A percentile compares a stretch with the other conserved stretches of the same genome.
These are phyloP conservation scores for Xestia ashworthii DNA, from an alignment of 2,888 invertebrate genomes.

Conservation along the genomic window DNA sequence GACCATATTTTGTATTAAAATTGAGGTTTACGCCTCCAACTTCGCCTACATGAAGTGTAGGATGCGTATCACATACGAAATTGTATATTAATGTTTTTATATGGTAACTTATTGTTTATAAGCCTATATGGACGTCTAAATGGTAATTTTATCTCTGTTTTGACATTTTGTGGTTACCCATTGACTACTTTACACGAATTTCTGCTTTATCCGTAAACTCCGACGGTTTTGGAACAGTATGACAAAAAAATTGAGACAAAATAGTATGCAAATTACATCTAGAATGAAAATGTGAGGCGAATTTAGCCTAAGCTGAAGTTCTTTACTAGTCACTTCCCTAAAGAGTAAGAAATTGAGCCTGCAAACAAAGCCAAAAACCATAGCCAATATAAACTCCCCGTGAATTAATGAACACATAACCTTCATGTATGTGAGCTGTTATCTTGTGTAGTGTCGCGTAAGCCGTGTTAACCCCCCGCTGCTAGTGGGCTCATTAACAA, in stretches of 20 bases:
- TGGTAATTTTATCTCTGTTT: slow-evolving; percentile 50
- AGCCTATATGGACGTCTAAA: slow-evolving; percentile 47
- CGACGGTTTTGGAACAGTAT: not conserved
- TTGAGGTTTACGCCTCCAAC: slow-evolving; percentile 70
- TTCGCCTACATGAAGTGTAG: slow-evolving; percentile 64
- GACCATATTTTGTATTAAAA: slow-evolving; percentile 66
- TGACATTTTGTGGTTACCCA: slow-evolving; percentile 59
- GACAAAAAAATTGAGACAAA: not conserved
- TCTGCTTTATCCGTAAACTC: slow-evolving; percentile 22
- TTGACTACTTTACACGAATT: slow-evolving; percentile 29
- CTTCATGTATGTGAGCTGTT: slow-evolving; percentile 45
- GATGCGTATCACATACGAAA: slow-evolving; percentile 56
- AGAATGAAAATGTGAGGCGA: not conserved
- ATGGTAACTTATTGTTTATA: slow-evolving; percentile 58
- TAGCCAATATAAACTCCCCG: slow-evolving; percentile 4
- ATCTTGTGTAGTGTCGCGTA: slow-evolving; percentile 63
- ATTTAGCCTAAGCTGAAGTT: not conserved
- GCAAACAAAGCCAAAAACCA: slow-evolving; percentile 9
- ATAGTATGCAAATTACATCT: not conserved
- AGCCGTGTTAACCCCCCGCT: slow-evolving; percentile 73
- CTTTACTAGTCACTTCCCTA: no score
- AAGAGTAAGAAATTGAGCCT: not conserved
- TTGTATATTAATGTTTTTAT: slow-evolving; percentile 50
- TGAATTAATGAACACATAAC: slow-evolving; percentile 45
- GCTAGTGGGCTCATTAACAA: slow-evolving; percentile 82